Conservation (phyloP, 2,113 vertebrate genomes). For the Cisticola juncidis region DNA sequence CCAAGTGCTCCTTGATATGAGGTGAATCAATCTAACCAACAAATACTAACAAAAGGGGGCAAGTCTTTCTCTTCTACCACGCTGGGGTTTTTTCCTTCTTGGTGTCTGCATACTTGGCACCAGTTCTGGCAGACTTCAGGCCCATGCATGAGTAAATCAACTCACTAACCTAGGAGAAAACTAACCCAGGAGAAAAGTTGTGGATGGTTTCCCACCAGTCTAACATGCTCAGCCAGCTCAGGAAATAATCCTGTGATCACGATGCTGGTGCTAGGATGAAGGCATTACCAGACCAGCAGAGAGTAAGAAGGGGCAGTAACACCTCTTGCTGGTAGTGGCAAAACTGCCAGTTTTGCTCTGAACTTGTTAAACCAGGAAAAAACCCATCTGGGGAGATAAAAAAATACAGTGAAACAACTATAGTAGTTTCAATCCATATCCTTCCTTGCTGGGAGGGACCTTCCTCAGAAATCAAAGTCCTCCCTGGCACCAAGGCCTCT, state of each 20-base stretch:
- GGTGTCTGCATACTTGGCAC: not conserved
- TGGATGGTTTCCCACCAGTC: not conserved
- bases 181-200: not conserved
- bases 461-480: conserved; percentile 16
- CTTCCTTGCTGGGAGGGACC: not conserved
- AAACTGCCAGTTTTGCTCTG: not conserved
- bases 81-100: not conserved
- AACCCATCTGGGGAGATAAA: not conserved
- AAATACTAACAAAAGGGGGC: not conserved
- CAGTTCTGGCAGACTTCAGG: not conserved
- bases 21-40: not conserved
- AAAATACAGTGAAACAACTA: not conserved
- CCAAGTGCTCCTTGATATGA: not conserved
- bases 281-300: not conserved
- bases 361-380: not conserved
- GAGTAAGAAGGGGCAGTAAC: not conserved
- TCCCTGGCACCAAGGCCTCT: not conserved
- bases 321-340: fast-evolving
- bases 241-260: not conserved
- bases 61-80: not conserved
- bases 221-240: not conserved
- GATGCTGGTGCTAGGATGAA: not conserved
- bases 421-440: not conserved
- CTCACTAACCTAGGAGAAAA: not conserved
- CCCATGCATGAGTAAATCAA: not conserved